Base-by-base conservation (phyloP, 2,888 invertebrate species). In the Theretra japonica region DNA sequence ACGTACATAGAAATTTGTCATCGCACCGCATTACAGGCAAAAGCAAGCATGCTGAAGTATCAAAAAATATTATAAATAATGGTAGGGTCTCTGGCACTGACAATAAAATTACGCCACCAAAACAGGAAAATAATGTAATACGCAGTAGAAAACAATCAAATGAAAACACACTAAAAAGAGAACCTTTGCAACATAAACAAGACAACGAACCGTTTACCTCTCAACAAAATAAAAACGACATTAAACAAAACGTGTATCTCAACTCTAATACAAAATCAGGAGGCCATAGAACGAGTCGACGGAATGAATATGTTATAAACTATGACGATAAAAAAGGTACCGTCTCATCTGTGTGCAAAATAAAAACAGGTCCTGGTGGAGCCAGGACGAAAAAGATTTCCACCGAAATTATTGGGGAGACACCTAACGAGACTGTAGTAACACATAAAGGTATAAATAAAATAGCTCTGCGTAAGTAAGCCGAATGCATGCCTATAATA, bases 311-410 rank as follows among this genome's bases (percentile, higher is more conserved):
- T 76, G 90, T 94, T 19, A 93, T 94, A 73, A 94, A 94, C 78
- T 94, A 94, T 73, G 91, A 94, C 74, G 94, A 94, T 75, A 93
- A 94, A 85, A 91, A 94, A 75, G 94, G 94, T 77, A 93, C 93
- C 15, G 91, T 94, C 5, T 91, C 94, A 15, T 94, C 94, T 19
- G 83, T 94, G 74, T 88, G 90, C 77, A 93, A 94, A 89, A 83
- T 93, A 68, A 86, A 87, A 81, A 78, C 89, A 73, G 85, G 81
- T 15, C 85, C 85, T 69, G 78, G 73, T 57, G 79, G 84, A 74
- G 78, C 88, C 68, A 90, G 86, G 80, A 85, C 84, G 76, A 92
- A 88, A 81, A 86, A 86, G 75, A 76, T 78, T 50, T 76, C 85
- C 41, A 86, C 83, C 80, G 88, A 89, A 74, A 81, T 79, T 72